Base-by-base conservation (phyloP, 2,113 vertebrate species). In the Amphiprion ocellaris region DNA sequence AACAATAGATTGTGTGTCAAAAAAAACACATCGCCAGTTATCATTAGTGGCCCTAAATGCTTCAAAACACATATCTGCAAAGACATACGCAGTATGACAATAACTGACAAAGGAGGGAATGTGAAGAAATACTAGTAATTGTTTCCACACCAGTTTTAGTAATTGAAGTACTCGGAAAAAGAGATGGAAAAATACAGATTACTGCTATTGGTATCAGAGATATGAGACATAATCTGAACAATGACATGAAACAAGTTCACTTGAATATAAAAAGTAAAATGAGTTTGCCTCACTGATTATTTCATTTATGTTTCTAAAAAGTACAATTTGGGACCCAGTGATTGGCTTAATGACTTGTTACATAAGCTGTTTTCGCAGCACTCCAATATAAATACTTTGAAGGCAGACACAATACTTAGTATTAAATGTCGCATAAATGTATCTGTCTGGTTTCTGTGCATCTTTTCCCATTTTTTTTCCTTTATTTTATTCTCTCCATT, bases 401-500 rank as follows among this genome's bases (percentile, higher is more conserved):
- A 16, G 16, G 6, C 14, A 6, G 50, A 19, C 61, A 19, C 61
- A 26, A 26, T 26, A 26, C 26, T 26, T 26, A 3, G 26, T 26
- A 26, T 26, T 26, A 26, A 70, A 59, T 49, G 21, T 74, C n/a
- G 26, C 10, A 24, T 5, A 64, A 68, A 46, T 26, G 8, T 44
- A 16, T n/a, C 15, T 23, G 16, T 70, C 24, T 54, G 26, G 44
- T 50, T 63, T 46, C 37, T 44, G 10, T 11, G 2, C 30, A 30
- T 30, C 37, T 58, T 15, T 44, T 17, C 10, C 10, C 23, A 8
- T 47, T 37, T n/a, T 65, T 65, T 7, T 21, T 16, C 8, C 19
- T 52, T 52, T 9, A n/a, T 54, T n/a, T n/a, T 21, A 39, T 24
- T 81, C 69, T 62, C 33, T 50, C 50, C 11, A 39, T 69, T 54